phyloP scores from a whole-genome alignment of 2,797 vertebrate genomes.

The Periparus ater region DNA sequence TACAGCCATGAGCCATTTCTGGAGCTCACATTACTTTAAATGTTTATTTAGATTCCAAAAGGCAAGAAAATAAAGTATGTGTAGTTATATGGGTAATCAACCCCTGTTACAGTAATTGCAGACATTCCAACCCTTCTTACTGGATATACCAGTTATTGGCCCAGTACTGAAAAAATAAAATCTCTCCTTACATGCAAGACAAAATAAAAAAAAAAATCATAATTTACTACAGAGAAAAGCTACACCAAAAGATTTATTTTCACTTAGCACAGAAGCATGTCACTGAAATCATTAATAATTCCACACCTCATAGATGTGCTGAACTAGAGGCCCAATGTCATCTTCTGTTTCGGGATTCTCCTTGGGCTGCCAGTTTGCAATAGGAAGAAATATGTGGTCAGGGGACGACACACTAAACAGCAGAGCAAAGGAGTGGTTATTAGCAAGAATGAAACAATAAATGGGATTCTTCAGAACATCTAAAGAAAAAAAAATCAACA shows the following conservation, averaged over 20 bases:
- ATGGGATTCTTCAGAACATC: not conserved
- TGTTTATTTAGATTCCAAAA: not conserved
- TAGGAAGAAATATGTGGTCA: slow-evolving; percentile 91
- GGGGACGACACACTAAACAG: slow-evolving; percentile 86
- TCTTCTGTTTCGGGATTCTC: slow-evolving; percentile 84
- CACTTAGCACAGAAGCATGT: not conserved
- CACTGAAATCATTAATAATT: not conserved
- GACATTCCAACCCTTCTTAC: not conserved
- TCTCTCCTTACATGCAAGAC: not conserved
- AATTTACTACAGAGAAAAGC: not conserved
- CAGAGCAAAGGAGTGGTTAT: slow-evolving; percentile 25
- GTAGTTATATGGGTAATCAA: not conserved
- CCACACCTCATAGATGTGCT: slow-evolving; percentile 91
- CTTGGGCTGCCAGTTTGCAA: slow-evolving; percentile 90
- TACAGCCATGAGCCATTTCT: not conserved
- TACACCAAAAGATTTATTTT: not conserved
- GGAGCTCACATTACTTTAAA: not conserved
- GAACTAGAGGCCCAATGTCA: slow-evolving; percentile 91
- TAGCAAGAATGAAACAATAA: not conserved
- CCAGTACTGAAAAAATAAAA: not conserved
- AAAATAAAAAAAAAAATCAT: not conserved
- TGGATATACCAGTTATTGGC: not conserved
- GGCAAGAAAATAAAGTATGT: not conserved
- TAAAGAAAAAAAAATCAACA: not conserved
- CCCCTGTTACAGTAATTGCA: not conserved